A percentile compares a stretch with the other conserved stretches of the same genome.
These are phyloP conservation scores for Bucco capensis DNA, from an alignment of 2,113 vertebrate genomes.

Conservation along the genomic window DNA sequence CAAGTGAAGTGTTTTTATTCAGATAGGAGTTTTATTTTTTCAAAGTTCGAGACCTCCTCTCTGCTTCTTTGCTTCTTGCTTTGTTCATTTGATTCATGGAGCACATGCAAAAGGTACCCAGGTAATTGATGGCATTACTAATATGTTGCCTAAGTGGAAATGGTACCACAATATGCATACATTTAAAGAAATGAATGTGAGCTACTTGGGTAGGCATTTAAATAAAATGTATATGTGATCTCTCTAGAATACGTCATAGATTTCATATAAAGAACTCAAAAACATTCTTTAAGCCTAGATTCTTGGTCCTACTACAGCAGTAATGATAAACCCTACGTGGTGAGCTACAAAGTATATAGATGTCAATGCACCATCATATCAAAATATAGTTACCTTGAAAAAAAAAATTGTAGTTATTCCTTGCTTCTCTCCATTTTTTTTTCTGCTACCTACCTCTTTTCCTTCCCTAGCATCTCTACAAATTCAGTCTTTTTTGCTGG, in stretches of 20 bases:
- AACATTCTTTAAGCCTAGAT: background rate
- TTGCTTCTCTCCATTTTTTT: background rate
- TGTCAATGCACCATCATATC: background rate
- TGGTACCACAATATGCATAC: accelerated
- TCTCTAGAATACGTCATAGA: background rate
- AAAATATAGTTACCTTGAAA: background rate
- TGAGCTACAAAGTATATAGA: background rate
- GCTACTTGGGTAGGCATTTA: background rate
- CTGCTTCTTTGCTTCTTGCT: background rate
- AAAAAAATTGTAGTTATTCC: background rate
- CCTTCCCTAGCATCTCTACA: background rate
- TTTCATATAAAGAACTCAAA: background rate
- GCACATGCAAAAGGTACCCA: accelerated
- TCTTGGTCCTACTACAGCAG: background rate
- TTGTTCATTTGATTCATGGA: background rate
- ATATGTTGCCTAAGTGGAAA: background rate
- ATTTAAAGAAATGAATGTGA: background rate
- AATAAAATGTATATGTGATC: background rate
- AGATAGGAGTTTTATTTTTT: background rate
- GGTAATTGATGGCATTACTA: background rate
- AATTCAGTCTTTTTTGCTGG: background rate
- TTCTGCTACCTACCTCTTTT: background rate
- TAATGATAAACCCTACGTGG: background rate
- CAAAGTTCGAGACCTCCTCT: background rate
- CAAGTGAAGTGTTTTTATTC: background rate